Conservation (phyloP, 2,797 vertebrate species). For the Arctocebus calabarensis region DNA sequence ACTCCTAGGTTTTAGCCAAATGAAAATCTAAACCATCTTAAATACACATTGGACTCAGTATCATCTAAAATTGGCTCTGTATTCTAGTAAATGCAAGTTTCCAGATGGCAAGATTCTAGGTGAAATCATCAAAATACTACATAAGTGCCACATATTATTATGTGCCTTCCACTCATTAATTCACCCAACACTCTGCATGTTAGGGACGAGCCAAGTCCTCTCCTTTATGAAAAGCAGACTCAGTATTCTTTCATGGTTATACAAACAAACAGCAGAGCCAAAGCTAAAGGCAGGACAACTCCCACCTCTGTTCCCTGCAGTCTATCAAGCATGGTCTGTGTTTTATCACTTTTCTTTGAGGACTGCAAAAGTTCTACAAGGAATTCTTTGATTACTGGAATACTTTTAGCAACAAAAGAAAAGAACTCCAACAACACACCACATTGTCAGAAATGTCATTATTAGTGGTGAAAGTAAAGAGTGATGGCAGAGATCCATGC, state of each 20-base stretch:
- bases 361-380: slow-evolving; percentile 53
- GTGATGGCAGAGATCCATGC: not conserved
- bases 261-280: slow-evolving; percentile 63
- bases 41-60: slow-evolving; percentile 52
- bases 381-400: slow-evolving; percentile 60
- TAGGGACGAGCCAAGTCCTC: slow-evolving; percentile 54
- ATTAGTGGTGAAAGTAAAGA: slow-evolving; percentile 32
- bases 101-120: slow-evolving; percentile 73
- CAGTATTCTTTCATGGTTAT: slow-evolving; percentile 1
- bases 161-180: slow-evolving; percentile 46
- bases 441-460: not conserved
- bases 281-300: not conserved
- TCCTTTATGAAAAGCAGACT: slow-evolving; percentile 67
- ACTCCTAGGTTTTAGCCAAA: slow-evolving; percentile 63
- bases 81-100: slow-evolving; percentile 65
- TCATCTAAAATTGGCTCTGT: slow-evolving; percentile 52
- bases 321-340: not conserved
- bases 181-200: not conserved
- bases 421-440: slow-evolving; percentile 1
- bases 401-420: slow-evolving; percentile 57
- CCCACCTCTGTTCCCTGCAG: not conserved
- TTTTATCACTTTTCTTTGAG: slow-evolving; percentile 56
- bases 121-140: slow-evolving; percentile 68
- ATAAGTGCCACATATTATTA: slow-evolving; percentile 28
- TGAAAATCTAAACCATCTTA: slow-evolving; percentile 72